These are phyloP conservation scores for Lepidochrysops patricia DNA, from an alignment of 2,888 invertebrate species.

Conservation along the genomic window DNA sequence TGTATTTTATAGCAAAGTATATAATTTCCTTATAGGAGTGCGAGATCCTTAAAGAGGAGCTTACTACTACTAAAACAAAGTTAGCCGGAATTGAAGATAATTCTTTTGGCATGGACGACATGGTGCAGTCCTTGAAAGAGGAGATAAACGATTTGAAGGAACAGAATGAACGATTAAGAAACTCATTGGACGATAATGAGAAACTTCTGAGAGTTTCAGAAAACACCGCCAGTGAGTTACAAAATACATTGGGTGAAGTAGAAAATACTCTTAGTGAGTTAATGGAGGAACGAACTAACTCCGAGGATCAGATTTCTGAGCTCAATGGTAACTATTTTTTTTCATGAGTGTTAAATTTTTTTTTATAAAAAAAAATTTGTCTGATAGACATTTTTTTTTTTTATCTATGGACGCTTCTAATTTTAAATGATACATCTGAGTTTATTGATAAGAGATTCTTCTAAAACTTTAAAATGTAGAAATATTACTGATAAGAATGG, in stretches of 20 bases:
- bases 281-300: conserved; percentile 57
- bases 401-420: not conserved
- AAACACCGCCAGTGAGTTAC: conserved; percentile 86
- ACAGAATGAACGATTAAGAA: conserved; percentile 78
- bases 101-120: conserved; percentile 82
- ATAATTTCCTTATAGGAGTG: conserved; percentile 70
- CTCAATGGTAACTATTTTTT: conserved; percentile 45
- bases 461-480: not conserved
- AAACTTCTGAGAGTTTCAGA: conserved; percentile 78
- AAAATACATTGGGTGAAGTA: conserved; percentile 81
- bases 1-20: no score
- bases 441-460: not conserved
- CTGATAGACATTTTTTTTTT: not conserved
- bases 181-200: conserved; percentile 77
- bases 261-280: conserved; percentile 82
- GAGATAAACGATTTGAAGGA: conserved; percentile 74
- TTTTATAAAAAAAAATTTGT: not conserved
- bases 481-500: not conserved
- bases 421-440: not conserved
- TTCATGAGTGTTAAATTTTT: not conserved
- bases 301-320: conserved; percentile 67
- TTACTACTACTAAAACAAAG: conserved; percentile 72
- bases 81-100: conserved; percentile 79
- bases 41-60: conserved; percentile 77
- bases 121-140: conserved; percentile 78